Conservation (phyloP, 2,113 vertebrate genomes). For the Scalopus aquaticus region DNA sequence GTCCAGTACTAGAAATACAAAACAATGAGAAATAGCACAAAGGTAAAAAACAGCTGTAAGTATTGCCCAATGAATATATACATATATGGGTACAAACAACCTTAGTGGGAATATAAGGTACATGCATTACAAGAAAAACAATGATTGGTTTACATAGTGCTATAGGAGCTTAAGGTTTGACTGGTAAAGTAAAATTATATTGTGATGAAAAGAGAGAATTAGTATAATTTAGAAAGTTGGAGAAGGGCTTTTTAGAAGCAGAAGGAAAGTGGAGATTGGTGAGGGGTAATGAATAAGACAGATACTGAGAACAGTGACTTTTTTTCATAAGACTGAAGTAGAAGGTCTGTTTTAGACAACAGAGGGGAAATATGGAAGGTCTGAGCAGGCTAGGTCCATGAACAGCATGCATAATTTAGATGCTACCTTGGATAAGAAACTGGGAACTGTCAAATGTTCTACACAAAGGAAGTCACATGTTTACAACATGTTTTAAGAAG, state of each 20-base stretch:
- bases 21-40: not conserved
- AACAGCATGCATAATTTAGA: not conserved
- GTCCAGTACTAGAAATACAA: not conserved
- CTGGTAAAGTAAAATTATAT: constrained; percentile 3
- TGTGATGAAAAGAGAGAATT: not conserved
- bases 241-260: not conserved
- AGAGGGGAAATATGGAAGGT: not conserved
- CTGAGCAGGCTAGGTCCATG: not conserved
- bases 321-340: not conserved
- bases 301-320: not conserved
- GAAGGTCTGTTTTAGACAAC: not conserved
- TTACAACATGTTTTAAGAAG: not conserved
- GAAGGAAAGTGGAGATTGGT: not conserved
- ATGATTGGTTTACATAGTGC: not conserved
- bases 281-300: not conserved
- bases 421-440: not conserved
- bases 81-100: not conserved
- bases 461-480: not conserved
- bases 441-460: not conserved
- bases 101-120: not conserved
- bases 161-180: not conserved
- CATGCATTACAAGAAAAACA: not conserved
- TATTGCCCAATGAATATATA: not conserved
- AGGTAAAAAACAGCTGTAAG: not conserved
- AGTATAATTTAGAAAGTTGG: not conserved